These are phyloP conservation scores for Chroicocephalus ridibundus DNA, from an alignment of 2,113 vertebrate genomes.

Conservation along the genomic window DNA sequence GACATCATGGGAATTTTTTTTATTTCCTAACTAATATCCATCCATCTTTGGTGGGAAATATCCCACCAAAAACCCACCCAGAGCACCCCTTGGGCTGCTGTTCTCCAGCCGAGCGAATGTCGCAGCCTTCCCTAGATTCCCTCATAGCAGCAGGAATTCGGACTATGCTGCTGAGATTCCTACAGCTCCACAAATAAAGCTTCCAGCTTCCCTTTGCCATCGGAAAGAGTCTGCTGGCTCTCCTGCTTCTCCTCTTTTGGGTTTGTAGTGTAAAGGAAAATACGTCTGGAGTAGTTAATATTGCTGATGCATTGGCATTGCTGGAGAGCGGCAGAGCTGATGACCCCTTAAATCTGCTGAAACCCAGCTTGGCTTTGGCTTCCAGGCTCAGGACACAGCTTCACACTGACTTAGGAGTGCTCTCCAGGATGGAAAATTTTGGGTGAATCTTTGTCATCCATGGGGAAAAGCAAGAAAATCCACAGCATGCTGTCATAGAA, in stretches of 20 bases:
- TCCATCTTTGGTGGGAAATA: background rate
- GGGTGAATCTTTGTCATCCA: background rate
- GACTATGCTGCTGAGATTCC: background rate
- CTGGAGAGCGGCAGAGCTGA: background rate
- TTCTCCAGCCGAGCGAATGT: background rate
- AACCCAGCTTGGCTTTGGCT: background rate
- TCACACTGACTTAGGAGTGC: background rate
- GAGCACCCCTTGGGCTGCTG: background rate
- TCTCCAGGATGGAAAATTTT: background rate
- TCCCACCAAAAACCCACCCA: background rate
- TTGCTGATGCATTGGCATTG: background rate
- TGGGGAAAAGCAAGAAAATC: background rate
- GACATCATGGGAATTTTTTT: fast-evolving
- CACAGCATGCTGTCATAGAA: too few species aligned
- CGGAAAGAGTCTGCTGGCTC: background rate
- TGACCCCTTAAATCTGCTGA: background rate
- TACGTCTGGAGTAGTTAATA: fast-evolving
- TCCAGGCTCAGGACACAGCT: background rate
- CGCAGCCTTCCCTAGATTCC: background rate
- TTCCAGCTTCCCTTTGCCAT: background rate
- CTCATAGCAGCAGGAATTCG: background rate
- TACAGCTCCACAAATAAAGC: background rate
- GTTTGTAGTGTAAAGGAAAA: background rate
- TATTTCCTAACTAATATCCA: background rate
- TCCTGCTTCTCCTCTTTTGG: background rate